Evolutionary conservation across 2,113 vertebrate genomes (phyloP).

Genomic region (rat (Rattus norvegicus)): DNA sequence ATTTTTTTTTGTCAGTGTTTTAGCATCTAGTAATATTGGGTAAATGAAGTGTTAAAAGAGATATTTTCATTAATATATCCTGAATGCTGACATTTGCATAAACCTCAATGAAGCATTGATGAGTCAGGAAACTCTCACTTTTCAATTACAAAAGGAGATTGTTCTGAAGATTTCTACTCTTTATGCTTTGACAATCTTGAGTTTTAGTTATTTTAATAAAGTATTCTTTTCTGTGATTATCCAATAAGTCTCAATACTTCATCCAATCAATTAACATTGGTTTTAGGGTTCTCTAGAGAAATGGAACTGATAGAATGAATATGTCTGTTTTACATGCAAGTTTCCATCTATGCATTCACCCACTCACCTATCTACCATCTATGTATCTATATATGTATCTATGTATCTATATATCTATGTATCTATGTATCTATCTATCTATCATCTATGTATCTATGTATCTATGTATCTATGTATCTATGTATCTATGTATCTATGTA

Average conservation of each 20-base stretch:
- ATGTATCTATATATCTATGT: too few species aligned
- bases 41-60: not conserved
- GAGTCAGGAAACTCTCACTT: not conserved
- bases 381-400: not conserved
- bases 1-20: not conserved
- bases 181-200: constrained; percentile 2
- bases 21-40: not conserved
- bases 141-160: not conserved
- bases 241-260: not conserved
- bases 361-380: not conserved
- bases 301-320: not conserved
- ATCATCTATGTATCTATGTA: not conserved
- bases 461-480: not conserved
- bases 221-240: not conserved
- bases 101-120: not conserved
- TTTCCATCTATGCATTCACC: not conserved
- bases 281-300: not conserved
- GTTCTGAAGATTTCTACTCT: not conserved
- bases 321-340: not conserved
- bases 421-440: not conserved
- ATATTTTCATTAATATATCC: not conserved
- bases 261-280: not conserved
- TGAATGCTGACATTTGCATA: constrained; percentile 43
- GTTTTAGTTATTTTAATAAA: not conserved
- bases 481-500: not conserved